Evolutionary conservation across 2,888 invertebrate genomes (phyloP).

Genomic region (Enchytraeus crypticus): DNA sequence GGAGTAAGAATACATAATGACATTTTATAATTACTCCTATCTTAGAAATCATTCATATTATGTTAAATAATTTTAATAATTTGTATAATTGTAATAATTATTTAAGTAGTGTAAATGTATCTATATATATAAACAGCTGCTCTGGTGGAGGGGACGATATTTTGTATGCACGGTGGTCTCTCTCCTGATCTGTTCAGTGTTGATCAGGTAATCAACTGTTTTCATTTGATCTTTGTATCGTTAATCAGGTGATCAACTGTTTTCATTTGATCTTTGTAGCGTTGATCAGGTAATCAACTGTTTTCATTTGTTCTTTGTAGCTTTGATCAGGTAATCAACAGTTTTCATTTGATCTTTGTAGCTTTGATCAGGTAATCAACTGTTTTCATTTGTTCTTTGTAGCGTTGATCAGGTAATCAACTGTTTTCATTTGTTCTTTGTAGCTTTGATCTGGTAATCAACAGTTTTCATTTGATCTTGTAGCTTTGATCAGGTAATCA

Average conservation of each 20-base stretch:
- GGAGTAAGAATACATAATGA: no score
- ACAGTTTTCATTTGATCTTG: no score
- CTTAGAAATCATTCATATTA: no score
- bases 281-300: slow-evolving; percentile 46
- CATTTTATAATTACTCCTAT: no score
- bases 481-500: no score
- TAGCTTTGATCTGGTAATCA: no score
- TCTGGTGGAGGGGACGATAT: slow-evolving; percentile 52
- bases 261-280: not conserved
- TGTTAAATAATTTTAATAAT: no score
- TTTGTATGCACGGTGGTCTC: slow-evolving; percentile 55
- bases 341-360: not conserved
- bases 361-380: no score
- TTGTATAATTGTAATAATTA: no score
- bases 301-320: not conserved
- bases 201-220: slow-evolving; percentile 42
- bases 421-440: no score
- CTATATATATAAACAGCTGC: slow-evolving; percentile 51
- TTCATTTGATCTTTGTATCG: slow-evolving; percentile 5
- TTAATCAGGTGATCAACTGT: slow-evolving; percentile 45
- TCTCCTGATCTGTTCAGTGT: slow-evolving; percentile 52
- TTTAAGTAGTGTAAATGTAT: not conserved
- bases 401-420: no score
- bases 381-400: no score
- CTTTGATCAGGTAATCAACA: slow-evolving; percentile 47